These are phyloP conservation scores for Microplitis deprimator DNA, from an alignment of 2,888 invertebrate genomes.

Conservation along the genomic window DNA sequence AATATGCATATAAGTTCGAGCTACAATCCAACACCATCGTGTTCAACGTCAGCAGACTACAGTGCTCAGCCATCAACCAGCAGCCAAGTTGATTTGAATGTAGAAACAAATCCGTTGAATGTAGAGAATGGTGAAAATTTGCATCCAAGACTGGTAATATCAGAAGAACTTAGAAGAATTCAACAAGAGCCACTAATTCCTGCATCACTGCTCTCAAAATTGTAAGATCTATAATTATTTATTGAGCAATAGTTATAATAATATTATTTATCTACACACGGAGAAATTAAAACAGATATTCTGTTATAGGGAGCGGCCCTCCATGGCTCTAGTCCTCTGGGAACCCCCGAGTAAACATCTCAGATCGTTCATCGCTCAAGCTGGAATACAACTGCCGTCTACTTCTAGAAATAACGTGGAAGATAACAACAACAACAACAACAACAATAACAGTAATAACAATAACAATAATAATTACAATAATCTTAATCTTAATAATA, in stretches of 20 bases:
- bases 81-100: slow-evolving; percentile 54
- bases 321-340: slow-evolving; percentile 87
- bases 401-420: slow-evolving; percentile 53
- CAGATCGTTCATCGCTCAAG: slow-evolving; percentile 60
- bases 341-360: slow-evolving; percentile 79
- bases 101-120: slow-evolving; percentile 46
- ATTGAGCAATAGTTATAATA: neutral
- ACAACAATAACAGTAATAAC: slow-evolving; percentile 49
- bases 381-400: slow-evolving; percentile 52
- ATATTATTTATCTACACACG: slow-evolving; percentile 29
- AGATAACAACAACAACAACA: slow-evolving; percentile 53
- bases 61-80: slow-evolving; percentile 46
- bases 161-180: slow-evolving; percentile 81
- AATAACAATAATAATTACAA: slow-evolving; percentile 53
- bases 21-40: slow-evolving; percentile 49
- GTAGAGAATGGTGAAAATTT: slow-evolving; percentile 51
- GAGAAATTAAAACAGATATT: slow-evolving; percentile 51
- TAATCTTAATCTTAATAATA: slow-evolving; percentile 47
- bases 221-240: slow-evolving; percentile 56
- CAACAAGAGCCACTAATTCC: slow-evolving; percentile 80
- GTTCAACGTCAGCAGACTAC: slow-evolving; percentile 57
- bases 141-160: slow-evolving; percentile 74
- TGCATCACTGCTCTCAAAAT: slow-evolving; percentile 75
- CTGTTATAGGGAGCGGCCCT: slow-evolving; percentile 78
- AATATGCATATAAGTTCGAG: slow-evolving; percentile 79